These are phyloP conservation scores for Lepidochitona cinerea DNA, from an alignment of 2,888 invertebrate species.

Conservation along the genomic window DNA sequence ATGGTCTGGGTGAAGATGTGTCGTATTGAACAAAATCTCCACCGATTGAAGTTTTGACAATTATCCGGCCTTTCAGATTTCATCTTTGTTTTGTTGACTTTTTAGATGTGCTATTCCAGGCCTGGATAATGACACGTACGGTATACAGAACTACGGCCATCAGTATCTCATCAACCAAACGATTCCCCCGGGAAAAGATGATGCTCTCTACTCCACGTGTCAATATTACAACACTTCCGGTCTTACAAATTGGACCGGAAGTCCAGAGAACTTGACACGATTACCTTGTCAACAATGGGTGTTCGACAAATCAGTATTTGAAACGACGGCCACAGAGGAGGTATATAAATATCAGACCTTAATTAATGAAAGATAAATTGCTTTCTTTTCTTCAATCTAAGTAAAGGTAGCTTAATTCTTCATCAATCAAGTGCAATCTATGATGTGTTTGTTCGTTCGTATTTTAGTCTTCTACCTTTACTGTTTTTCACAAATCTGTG, in stretches of 20 bases:
- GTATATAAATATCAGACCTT: no score
- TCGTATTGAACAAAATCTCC: no score
- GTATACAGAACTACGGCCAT: constrained; percentile 31
- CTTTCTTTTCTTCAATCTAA: no score
- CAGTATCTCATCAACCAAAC: constrained; percentile 10
- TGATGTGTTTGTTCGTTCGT: no score
- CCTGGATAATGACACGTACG: constrained; percentile 40
- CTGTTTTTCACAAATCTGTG: no score
- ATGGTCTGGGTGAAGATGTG: no score
- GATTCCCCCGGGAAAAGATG: neutral
- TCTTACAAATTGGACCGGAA: neutral
- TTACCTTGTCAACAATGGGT: neutral
- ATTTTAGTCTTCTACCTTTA: no score
- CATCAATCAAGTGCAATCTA: no score
- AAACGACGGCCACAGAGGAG: neutral
- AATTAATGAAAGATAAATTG: no score
- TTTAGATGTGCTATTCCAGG: constrained; percentile 43
- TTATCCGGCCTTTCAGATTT: no score
- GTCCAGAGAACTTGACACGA: neutral
- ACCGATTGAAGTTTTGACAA: no score
- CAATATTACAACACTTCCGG: constrained; percentile 11
- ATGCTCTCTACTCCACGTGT: constrained; percentile 12
- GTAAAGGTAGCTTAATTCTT: no score
- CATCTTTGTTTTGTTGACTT: neutral
- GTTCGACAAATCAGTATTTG: neutral